Evolutionary conservation across 2,888 invertebrate genomes (phyloP).

Genomic region (Leptinotarsa juncta): DNA sequence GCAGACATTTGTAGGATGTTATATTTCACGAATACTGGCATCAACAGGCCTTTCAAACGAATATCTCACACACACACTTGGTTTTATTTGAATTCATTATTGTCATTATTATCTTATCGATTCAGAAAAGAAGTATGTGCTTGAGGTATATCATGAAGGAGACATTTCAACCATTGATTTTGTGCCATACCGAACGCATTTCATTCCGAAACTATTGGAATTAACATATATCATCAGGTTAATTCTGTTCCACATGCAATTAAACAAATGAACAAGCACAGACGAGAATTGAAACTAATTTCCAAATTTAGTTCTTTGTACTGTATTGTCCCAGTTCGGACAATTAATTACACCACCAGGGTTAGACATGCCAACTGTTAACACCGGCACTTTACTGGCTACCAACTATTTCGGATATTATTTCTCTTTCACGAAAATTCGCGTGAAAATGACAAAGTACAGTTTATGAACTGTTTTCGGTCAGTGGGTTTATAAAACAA

Average conservation of each 20-base stretch:
- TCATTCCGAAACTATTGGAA: too few relatives aligned
- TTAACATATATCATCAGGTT: not conserved
- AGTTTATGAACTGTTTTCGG: constrained; percentile 16
- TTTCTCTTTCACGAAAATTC: constrained; percentile 8
- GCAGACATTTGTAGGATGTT: too few relatives aligned
- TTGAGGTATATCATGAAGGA: too few relatives aligned
- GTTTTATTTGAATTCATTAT: too few relatives aligned
- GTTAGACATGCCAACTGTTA: constrained; percentile 5
- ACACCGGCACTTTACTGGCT: constrained; percentile 9
- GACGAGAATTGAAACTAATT: not conserved
- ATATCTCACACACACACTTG: too few relatives aligned
- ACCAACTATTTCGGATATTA: constrained; percentile 18
- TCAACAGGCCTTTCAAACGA: too few relatives aligned
- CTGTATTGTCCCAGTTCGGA: not conserved
- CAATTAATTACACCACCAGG: not conserved
- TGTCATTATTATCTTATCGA: too few relatives aligned
- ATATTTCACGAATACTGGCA: too few relatives aligned
- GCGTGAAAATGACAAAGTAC: constrained; percentile 35
- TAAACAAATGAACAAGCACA: not conserved
- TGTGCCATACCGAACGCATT: too few relatives aligned
- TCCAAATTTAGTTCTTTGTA: constrained; percentile 1
- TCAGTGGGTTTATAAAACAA: constrained; percentile 2
- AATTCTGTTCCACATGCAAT: not conserved
- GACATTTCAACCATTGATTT: too few relatives aligned
- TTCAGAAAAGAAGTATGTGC: too few relatives aligned